phyloP scores from a whole-genome alignment of 23 tunicate species.

The Botrylloides violaceus region DNA sequence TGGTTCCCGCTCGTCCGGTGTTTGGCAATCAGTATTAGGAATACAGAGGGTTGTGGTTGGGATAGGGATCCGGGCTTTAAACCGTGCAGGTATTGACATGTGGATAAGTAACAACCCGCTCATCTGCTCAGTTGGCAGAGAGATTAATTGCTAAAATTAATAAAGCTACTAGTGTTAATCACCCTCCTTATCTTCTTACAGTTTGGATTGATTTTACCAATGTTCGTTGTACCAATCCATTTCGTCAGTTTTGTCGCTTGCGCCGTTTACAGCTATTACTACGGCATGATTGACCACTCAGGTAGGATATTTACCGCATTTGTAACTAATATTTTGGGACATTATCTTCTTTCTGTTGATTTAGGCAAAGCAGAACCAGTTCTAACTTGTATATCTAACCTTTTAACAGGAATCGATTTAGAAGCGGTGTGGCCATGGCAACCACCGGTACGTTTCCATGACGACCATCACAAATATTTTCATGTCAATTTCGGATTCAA shows the following conservation, averaged over 20 bases:
- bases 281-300: slow-evolving; percentile 82
- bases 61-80: too few species aligned
- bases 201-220: slow-evolving; percentile 39
- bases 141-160: too few species aligned
- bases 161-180: too few species aligned
- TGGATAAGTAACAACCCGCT: too few species aligned
- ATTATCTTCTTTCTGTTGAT: too few species aligned
- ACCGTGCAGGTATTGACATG: too few species aligned
- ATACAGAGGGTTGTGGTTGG: too few species aligned
- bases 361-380: too few species aligned
- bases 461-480: slow-evolving; percentile 82
- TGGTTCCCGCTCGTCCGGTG: too few species aligned
- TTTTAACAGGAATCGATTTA: slow-evolving; percentile 48
- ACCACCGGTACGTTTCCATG: slow-evolving; percentile 91
- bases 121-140: too few species aligned
- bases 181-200: slow-evolving; percentile 26
- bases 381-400: not conserved
- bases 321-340: too few species aligned
- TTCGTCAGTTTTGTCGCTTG: slow-evolving; percentile 40
- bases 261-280: slow-evolving; percentile 53
- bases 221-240: slow-evolving; percentile 57
- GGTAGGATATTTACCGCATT: slow-evolving; percentile 29
- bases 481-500: slow-evolving; percentile 89
- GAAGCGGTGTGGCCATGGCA: slow-evolving; percentile 86
- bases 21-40: too few species aligned